phyloP scores from a whole-genome alignment of 1,140 invertebrate genomes.

The Chrysoperla carnea region DNA sequence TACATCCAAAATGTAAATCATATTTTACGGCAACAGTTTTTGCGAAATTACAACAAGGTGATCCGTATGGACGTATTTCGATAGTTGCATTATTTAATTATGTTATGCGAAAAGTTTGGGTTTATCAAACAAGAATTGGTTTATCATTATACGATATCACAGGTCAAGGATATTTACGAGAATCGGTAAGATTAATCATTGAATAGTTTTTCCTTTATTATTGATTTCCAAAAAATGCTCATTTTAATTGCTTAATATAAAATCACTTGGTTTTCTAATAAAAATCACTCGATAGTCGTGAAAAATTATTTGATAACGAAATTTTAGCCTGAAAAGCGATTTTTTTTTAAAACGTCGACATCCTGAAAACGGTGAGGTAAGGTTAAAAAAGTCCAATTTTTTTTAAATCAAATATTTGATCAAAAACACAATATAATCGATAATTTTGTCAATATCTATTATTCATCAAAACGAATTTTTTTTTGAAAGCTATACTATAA shows the following conservation, averaged over 20 bases:
- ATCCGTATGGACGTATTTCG: slow-evolving; percentile 63
- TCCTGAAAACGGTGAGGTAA: no score
- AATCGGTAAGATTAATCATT: slow-evolving; percentile 43
- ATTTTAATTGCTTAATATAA: background rate
- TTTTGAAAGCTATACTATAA: no score
- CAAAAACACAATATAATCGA: no score
- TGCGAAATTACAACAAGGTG: slow-evolving; percentile 65
- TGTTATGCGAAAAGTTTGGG: slow-evolving; percentile 86
- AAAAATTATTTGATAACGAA: no score
- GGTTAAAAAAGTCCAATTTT: no score
- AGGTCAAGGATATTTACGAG: slow-evolving; percentile 80
- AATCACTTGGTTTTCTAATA: background rate
- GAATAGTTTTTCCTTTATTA: slow-evolving; percentile 3
- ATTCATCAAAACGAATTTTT: no score
- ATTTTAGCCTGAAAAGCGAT: no score
- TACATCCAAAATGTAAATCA: slow-evolving; percentile 31
- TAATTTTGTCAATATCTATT: no score
- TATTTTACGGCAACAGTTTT: slow-evolving; percentile 78
- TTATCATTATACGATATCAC: slow-evolving; percentile 84
- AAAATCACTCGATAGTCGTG: no score
- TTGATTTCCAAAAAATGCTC: slow-evolving; percentile 1
- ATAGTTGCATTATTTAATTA: slow-evolving; percentile 85
- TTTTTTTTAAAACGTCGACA: no score
- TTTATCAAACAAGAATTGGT: slow-evolving; percentile 83
- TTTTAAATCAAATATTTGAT: no score